A percentile compares a stretch with the other conserved stretches of the same genome.
Conservation (phyloP, 2,113 vertebrate species). For the Sturnira hondurensis region DNA sequence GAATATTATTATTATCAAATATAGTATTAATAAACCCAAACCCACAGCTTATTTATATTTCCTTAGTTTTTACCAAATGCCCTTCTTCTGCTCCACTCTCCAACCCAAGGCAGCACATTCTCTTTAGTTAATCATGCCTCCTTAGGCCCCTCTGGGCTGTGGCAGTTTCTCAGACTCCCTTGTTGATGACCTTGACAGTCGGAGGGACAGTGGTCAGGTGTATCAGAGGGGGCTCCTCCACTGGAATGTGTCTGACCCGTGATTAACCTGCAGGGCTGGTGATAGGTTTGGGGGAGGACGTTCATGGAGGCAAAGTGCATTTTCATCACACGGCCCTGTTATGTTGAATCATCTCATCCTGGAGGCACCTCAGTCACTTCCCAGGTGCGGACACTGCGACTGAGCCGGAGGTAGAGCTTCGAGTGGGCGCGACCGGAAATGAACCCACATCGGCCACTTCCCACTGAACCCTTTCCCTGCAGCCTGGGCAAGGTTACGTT, state of each 20-base stretch:
- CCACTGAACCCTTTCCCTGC: neutral
- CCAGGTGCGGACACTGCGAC: neutral
- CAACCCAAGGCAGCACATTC: neutral
- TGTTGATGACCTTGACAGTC: neutral
- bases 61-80: neutral
- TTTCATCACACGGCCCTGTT: neutral
- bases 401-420: neutral
- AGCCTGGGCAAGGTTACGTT: neutral
- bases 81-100: neutral
- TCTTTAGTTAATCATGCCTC: neutral
- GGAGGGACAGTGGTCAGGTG: neutral
- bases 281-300: neutral
- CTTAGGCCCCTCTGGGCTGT: neutral
- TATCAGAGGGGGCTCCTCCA: neutral
- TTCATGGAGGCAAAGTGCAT: neutral
- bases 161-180: neutral
- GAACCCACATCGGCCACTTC: neutral
- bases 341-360: neutral
- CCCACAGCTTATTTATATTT: neutral
- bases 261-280: neutral
- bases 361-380: neutral
- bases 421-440: neutral
- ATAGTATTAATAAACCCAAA: neutral
- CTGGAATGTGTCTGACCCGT: neutral
- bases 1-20: neutral